Conservation (phyloP, 2,888 invertebrate species). For the Papilio gigon region DNA sequence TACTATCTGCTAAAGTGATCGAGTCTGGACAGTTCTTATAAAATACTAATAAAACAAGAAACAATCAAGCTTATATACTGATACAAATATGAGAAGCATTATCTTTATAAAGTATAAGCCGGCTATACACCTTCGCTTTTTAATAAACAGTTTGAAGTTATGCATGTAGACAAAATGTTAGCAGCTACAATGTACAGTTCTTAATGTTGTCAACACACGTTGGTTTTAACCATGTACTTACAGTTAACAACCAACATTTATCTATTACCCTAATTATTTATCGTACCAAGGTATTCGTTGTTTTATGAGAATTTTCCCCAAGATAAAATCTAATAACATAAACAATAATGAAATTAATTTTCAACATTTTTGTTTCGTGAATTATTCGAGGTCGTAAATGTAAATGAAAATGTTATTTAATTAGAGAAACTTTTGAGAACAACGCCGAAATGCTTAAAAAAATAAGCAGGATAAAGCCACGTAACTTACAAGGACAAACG, state of each 20-base stretch:
- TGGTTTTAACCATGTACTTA: too few relatives aligned
- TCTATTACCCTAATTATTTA: too few relatives aligned
- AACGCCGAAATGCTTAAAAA: not conserved
- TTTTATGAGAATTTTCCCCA: not conserved
- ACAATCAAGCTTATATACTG: not conserved
- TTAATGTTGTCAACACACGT: too few relatives aligned
- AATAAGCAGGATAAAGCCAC: not conserved
- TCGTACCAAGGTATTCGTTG: too few relatives aligned
- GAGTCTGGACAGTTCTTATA: conserved; percentile 17
- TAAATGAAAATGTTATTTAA: not conserved
- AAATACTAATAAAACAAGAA: not conserved
- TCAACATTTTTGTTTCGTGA: conserved; percentile 1
- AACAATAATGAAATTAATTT: not conserved
- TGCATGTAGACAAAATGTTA: too few relatives aligned
- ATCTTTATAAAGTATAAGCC: too few relatives aligned
- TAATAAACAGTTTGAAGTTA: too few relatives aligned
- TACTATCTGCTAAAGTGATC: not conserved
- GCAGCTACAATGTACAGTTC: too few relatives aligned
- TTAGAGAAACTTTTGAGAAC: conserved; percentile 4
- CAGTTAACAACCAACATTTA: too few relatives aligned
- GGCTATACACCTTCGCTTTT: too few relatives aligned
- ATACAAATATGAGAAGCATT: not conserved
- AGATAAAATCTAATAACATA: not conserved
- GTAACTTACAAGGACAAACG: not conserved
- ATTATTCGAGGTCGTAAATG: conserved; percentile 11